Base-by-base conservation (phyloP, 2,888 invertebrate genomes). In the Scaptomyza flava region DNA sequence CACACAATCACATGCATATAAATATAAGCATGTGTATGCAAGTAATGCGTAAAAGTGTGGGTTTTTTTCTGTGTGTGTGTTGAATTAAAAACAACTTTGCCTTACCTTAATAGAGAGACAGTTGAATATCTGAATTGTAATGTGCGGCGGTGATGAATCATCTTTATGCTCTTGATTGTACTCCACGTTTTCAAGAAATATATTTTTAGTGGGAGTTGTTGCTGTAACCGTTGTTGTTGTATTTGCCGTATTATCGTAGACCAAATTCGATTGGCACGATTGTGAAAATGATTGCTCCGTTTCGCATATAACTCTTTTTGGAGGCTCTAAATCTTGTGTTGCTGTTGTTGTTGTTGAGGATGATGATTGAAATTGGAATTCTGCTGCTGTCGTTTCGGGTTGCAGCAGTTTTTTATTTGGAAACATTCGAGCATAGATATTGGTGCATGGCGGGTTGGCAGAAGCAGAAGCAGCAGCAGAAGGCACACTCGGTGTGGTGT, bases 91-190 rank as follows among this genome's bases (percentile, higher is more conserved):
- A 77, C 74, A 79, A 77, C 72, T 79, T 74, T 64, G 66, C 93
- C 93, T 94, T 95, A 96, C 96, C 95, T 95, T 94, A 93, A 96
- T 94, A 91, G 96, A 95, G 91, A 96, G 94, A 94, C 95, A 95
- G 93, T 95, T 94, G 94, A 95, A 95, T 93, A 96, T 94, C 93
- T 94, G 94, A 91, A 92, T 92, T 87, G 93, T 93, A 92, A 93
- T 92, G 90, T 93, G 92, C 65, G 87, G 81, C 72, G 90, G 87
- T 89, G 90, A 89, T 90, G 90, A 91, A 84, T 91, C 91, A 90
- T 89, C 90, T 62, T 73, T 74, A 72, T 75, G 72, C 69, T 82
- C 68, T 73, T 82, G 72, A 68, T 77, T 84, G 69, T 66, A 72
- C 47, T 64, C 66, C 48, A 80, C 81, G 61, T 72, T 52, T 59